These are phyloP conservation scores for Xestia sexstrigata DNA, from an alignment of 2,888 invertebrate species.

Conservation along the genomic window DNA sequence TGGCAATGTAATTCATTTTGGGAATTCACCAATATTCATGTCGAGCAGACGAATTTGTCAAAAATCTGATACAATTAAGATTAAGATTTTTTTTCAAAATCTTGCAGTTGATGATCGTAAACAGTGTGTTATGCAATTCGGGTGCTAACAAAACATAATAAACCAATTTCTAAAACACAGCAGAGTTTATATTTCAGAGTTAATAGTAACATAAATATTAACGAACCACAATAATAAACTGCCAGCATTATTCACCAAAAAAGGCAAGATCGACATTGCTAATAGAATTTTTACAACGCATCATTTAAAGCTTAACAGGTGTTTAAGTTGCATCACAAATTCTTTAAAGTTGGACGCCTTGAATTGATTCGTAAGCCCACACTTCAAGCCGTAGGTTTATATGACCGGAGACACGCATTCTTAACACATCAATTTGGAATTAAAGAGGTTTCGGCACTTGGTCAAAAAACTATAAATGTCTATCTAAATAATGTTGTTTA, in stretches of 20 bases:
- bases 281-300: slow-evolving; percentile 50
- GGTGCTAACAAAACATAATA: not conserved
- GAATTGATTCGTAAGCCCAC: slow-evolving; percentile 62
- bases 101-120: not conserved
- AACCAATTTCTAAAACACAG: not conserved
- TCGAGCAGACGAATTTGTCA: not conserved
- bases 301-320: slow-evolving; percentile 48
- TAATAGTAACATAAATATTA: slow-evolving; percentile 21
- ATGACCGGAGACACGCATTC: slow-evolving; percentile 44
- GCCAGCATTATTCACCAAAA: slow-evolving; percentile 34
- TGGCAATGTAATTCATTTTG: not conserved
- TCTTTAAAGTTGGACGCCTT: slow-evolving; percentile 57
- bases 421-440: slow-evolving; percentile 42
- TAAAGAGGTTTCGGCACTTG: slow-evolving; percentile 20
- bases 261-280: slow-evolving; percentile 34
- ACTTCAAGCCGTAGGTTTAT: slow-evolving; percentile 47
- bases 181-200: not conserved
- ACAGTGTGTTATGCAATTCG: not conserved
- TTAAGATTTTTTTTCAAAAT: not conserved
- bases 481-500: slow-evolving; percentile 3
- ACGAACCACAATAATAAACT: slow-evolving; percentile 30
- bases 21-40: not conserved
- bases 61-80: not conserved
- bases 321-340: slow-evolving; percentile 59
- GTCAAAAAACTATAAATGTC: slow-evolving; percentile 19